Base-by-base conservation (phyloP, 2,797 vertebrate genomes). In the Hirundo rustica region DNA sequence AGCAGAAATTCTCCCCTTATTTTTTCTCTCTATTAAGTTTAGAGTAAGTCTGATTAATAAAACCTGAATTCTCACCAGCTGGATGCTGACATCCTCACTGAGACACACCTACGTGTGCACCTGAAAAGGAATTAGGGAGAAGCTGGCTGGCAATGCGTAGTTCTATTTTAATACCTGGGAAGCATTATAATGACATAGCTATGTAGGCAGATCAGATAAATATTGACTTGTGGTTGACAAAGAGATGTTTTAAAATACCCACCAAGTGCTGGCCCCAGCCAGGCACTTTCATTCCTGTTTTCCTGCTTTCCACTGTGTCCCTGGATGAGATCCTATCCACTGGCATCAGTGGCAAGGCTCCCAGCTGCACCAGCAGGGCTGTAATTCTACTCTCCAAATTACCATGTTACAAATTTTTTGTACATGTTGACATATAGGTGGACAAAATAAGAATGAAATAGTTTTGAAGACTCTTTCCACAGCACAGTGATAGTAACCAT, bases 171-270 rank as follows among this genome's bases (percentile, higher is more conserved):
- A 79, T 62, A 73, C 48, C 44, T n/a, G 51, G 60, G 53, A 72
- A 91, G 20, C 21, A 55, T 73, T 73, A 30, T 61, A 57, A 75
- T 58, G 71, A 62, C 68, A 61, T 36, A 65, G 32, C 34, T 83
- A 32, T 44, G 76, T 45, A 48, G 83, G 53, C 54, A 81, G 80
- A 65, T 92, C 84, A 81, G 71, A 84, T 90, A 83, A 92, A 84
- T 86, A 88, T 48, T 74, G 91, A 66, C 64, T 85, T 79, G 72
- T 62, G 83, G 64, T 55, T 85, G 53, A 47, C 72, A 61, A 76
- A 85, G 70, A 51, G 50, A 22, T 65, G 21, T 67, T 85, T 92
- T 73, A 80, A 92, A 71, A 71, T 34, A 53, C 45, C 50, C 71
- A 7, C 20, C 0, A 4, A 27, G 71, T 42, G 27, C 53, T 71